Base-by-base conservation (phyloP, 1,140 invertebrate species). In the Carposina sasakii region DNA sequence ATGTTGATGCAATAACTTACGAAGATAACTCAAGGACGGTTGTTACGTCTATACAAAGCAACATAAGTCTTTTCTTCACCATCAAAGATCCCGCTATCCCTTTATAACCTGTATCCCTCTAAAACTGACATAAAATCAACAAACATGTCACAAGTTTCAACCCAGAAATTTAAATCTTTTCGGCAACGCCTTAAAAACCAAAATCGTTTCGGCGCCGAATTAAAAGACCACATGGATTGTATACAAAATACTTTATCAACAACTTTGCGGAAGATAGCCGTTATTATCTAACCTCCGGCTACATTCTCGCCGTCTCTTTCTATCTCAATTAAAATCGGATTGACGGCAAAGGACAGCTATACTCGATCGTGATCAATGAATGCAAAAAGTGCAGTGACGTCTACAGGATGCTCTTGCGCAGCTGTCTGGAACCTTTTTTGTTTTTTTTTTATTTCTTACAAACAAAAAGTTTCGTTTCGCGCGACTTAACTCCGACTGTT, bases 391-490 rank as follows among this genome's bases (percentile, higher is more conserved):
- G 64, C 64, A 64, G 65, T 76, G 67, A 74, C 70, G 69, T 67
- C 65, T 72, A 74, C 79, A 83, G 79, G 79, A 83, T 81, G 77
- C 79, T 57, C 71, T 52, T 54, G 67, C 79, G 79, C 79, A 83
- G 79, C 79, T 83, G 79, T 77, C 64, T 79, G 76, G 72, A 72
- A 79, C 71, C n/a, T n/a, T n/a, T 67, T 81, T 81, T 73, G 63
- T 73, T 56, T 79, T 74, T 73, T 77, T 76, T 33, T 72, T 62
- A 47, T 71, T 77, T 67, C 66, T 65, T 60, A 52, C 56, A 52
- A 40, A 71, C 62, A 78, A 78, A 77, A 67, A 70, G 63, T 63
- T 69, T 74, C 67, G 74, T 75, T 81, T 79, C 73, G 79, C 74
- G 71, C 71, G 70, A 72, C 64, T 83, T 77, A 72, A 63, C 66